Evolutionary conservation across 2,888 invertebrate species (phyloP), one percentile per base, ranked within the genome.

Genomic region (Tridacna gigas): DNA sequence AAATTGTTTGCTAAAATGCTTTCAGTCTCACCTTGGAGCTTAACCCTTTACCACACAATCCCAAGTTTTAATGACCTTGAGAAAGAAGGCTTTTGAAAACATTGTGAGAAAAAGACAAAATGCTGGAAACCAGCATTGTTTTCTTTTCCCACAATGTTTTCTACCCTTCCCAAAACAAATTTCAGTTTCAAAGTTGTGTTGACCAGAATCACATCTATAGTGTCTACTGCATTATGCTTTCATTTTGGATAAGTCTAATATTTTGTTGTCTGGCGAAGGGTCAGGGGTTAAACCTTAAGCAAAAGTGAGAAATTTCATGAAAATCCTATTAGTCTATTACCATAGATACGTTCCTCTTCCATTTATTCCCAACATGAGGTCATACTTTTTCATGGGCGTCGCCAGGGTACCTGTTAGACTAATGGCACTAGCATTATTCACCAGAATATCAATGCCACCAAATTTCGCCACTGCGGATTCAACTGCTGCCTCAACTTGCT

Each of bases 371-470:
- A 99, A 97, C 99, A 99, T 99, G 65, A 99, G 96, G 95, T 99
- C 99, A 94, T 98, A 99, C 95, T 97, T 96, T 95, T 99, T 99
- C 98, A 99, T 99, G 61, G 98, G 97, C 0, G 98, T 98, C 12
- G 96, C 95, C 2, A 96, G 95, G 0, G 99, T 99, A 74, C 96
- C 96, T 0, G 98, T 95, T 51, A 96, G 92, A 79, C 94, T 94
- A 91, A 99, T 99, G 18, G 99, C 99, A 86, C 98, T 98, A 0
- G 99, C 99, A 96, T 99, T 99, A 95, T 99, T 99, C 25, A 99
- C 96, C 13, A 95, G 95, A 89, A 99, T 97, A 94, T 99, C 99
- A 91, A 99, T 98, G 18, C 99, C 98, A 51, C 99, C 99, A 95
- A 99, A 99, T 95, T 97, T 97, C 82, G 96, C 96, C 0, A 97